Base-by-base conservation (phyloP, 2,113 vertebrate genomes). In the Callionymus lyra region DNA sequence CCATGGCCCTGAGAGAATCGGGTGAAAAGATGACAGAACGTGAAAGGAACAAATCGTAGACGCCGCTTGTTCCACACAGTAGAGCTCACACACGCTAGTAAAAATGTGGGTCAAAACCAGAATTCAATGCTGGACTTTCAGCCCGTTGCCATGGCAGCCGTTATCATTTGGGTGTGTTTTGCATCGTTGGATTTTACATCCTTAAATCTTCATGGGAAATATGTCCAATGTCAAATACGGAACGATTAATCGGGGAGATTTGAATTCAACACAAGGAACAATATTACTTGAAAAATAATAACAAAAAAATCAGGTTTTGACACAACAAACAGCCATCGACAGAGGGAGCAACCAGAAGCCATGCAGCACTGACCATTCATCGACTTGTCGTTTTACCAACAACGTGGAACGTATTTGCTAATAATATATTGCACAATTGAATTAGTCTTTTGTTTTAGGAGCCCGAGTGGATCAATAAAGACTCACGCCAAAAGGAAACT, bases 1-100 rank as follows among this genome's bases (percentile, higher is more conserved):
- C 91, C 89, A 65, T 82, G 49, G 37, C 59, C 84, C 95, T 99
- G 80, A 34, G 87, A 84, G 54, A 75, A 76, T 50, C 80, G 71
- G 55, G 62, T 51, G 57, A 77, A 56, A 68, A 77, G 33, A 77
- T 61, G 77, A 63, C 13, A 27, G 21, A 27, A 27, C 13, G 36
- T 9, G 35, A 8, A 1, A 2, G 8, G 79, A 50, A 84, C 49
- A 68, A 74, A 27, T 27, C 55, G 15, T 70, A 65, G 33, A 63
- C 59, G 61, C 73, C 63, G 83, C 78, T 76, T 68, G 64, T 53
- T 34, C 77, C 57, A 70, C 70, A 61, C 71, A 67, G 52, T 44
- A 63, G 21, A 62, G 51, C 21, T n/a, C n/a, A n/a, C n/a, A n/a
- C n/a, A n/a, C n/a, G n/a, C n/a, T n/a, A n/a, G n/a, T n/a, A n/a